Percentiles rank a stretch among this genome's conserved stretches.
Evolutionary conservation across 2,797 vertebrate genomes (phyloP).

Genomic region (Hyperoplus lanceolatus): DNA sequence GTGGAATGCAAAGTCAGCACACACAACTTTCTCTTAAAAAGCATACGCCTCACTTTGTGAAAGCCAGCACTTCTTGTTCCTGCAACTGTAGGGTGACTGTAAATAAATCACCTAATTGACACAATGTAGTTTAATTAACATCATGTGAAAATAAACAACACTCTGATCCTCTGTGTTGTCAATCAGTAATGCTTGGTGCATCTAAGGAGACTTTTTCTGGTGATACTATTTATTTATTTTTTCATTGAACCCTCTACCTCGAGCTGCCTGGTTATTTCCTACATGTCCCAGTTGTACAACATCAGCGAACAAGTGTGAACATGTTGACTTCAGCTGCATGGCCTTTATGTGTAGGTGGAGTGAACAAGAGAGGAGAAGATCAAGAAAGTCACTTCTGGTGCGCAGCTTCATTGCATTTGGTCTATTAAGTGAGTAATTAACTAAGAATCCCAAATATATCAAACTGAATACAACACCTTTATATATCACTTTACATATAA

Average conservation of each 20-base stretch:
- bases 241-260: background rate
- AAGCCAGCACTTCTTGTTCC: slow-evolving; percentile 25
- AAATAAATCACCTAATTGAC: slow-evolving; percentile 3
- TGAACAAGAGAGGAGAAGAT: background rate
- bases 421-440: background rate
- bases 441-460: background rate
- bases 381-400: background rate
- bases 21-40: slow-evolving; percentile 46
- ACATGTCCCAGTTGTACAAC: slow-evolving; percentile 1
- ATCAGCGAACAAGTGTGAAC: slow-evolving; percentile 16
- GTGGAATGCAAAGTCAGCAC: slow-evolving; percentile 80
- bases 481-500: background rate
- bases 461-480: background rate
- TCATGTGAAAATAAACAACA: background rate
- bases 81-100: slow-evolving; percentile 11
- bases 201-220: background rate
- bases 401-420: background rate
- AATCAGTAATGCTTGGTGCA: background rate
- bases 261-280: background rate
- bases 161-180: background rate
- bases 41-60: slow-evolving; percentile 50
- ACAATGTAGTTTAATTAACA: background rate
- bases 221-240: background rate
- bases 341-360: slow-evolving; percentile 17
- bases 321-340: slow-evolving; percentile 14